These are phyloP conservation scores for Meleagris gallopavo DNA, from an alignment of 2,113 vertebrate species.

Conservation along the genomic window DNA sequence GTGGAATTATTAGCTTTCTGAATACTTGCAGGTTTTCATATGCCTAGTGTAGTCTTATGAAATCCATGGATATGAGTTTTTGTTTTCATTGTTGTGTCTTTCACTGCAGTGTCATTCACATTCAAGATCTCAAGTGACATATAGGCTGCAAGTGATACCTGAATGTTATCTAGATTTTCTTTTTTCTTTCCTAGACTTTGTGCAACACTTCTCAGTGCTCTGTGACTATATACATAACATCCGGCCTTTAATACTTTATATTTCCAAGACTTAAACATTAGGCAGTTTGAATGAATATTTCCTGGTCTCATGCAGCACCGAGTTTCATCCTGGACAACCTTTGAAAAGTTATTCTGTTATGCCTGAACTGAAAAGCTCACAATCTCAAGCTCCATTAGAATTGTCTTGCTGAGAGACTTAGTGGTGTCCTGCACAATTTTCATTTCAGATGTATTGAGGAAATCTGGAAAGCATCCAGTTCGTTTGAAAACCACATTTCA, in stretches of 20 bases:
- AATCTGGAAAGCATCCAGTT: constrained; percentile 42
- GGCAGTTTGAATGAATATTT: constrained; percentile 43
- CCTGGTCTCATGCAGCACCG: constrained; percentile 6
- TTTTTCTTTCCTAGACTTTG: not conserved
- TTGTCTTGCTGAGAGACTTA: not conserved
- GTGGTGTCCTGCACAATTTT: not conserved
- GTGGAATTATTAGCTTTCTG: not conserved
- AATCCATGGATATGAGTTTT: not conserved
- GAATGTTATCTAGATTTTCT: not conserved
- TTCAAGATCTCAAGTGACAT: not conserved
- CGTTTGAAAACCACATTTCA: constrained; percentile 23
- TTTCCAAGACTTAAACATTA: constrained; percentile 20
- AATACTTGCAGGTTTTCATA: not conserved
- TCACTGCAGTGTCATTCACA: not conserved
- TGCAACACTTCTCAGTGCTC: not conserved
- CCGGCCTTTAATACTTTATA: constrained; percentile 14
- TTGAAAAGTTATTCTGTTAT: constrained; percentile 40
- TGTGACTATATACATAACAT: not conserved
- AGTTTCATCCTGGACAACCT: constrained; percentile 25
- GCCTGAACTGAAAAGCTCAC: constrained; percentile 16
- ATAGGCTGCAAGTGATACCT: not conserved
- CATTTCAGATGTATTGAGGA: constrained; percentile 21
- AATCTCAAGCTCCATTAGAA: constrained; percentile 31
- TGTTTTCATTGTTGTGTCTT: not conserved
- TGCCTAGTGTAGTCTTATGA: not conserved